These are phyloP conservation scores for Stenurella melanura DNA, from an alignment of 2,888 invertebrate species.

Conservation along the genomic window DNA sequence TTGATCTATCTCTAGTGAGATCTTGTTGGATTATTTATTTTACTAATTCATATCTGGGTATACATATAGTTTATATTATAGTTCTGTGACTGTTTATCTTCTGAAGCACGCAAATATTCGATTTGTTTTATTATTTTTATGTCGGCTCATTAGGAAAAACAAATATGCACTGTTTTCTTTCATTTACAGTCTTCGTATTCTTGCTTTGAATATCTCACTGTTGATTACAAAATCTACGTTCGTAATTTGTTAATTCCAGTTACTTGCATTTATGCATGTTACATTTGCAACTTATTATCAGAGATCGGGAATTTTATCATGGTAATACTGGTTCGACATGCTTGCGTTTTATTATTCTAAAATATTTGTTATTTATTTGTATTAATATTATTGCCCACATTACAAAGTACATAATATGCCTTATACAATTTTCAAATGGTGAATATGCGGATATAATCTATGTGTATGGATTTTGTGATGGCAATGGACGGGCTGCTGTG, in stretches of 20 bases:
- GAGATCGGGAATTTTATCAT: too few relatives aligned
- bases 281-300: background rate
- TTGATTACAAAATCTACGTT: background rate
- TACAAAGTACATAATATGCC: too few relatives aligned
- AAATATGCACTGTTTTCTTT: background rate
- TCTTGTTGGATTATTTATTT: background rate
- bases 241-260: background rate
- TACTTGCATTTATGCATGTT: background rate
- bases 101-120: background rate
- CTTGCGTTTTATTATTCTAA: too few relatives aligned
- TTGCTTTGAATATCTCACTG: background rate
- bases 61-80: background rate
- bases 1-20: background rate
- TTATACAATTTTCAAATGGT: too few relatives aligned
- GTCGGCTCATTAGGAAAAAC: background rate
- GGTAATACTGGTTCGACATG: too few relatives aligned
- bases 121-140: background rate
- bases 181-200: background rate
- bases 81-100: background rate
- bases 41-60: background rate
- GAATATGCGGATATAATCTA: too few relatives aligned
- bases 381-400: too few relatives aligned
- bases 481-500: too few relatives aligned
- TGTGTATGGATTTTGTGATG: too few relatives aligned
- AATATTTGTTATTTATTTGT: too few relatives aligned